Base-by-base conservation (phyloP, 2,888 invertebrate genomes). In the Drosophila colorata region DNA sequence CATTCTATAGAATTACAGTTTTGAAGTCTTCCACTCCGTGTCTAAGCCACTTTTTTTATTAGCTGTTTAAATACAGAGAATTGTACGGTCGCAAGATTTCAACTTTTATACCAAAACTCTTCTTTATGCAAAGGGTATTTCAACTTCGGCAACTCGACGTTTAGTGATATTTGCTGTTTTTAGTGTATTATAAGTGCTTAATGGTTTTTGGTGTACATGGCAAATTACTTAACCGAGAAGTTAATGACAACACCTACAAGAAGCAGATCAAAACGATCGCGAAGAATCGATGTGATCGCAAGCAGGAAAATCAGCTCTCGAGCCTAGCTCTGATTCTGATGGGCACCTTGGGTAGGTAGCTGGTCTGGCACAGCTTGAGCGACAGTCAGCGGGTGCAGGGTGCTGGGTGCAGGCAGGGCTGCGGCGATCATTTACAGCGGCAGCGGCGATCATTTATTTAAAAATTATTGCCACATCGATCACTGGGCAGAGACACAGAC, bases 381-480 rank as follows among this genome's bases (percentile, higher is more conserved):
- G 37, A 23, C 65, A 65, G 28, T 37, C 51, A 52, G 55, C 49
- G 44, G 35, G 56, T 48, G 37, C 46, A 69, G 61, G 38, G 16
- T 28, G 31, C 48, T 28, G 25, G 25, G 7, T 8, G 8, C 25
- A 7, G 25, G 13, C 33, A 0, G 13, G 33, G 33, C 5, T 13
- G 33, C 61, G 61, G 64, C 78, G 82, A 87, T 89, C 85, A 89
- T 85, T 85, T 89, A 85, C 85, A 88, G 78, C 63, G 66, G 69
- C 72, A 69, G 69, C 78, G 69, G 56, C 70, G 79, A 88, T 88
- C 84, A 87, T 84, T 88, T 84, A 88, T 84, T 89, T 88, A 80
- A 82, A 88, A 89, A 88, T 86, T 86, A 89, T 86, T 88, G 83
- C 86, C 89, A 88, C 89, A 86, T 88, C 86, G 89, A 89, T 89